phyloP scores from a whole-genome alignment of 2,797 vertebrate species.

The Potorous gilbertii region DNA sequence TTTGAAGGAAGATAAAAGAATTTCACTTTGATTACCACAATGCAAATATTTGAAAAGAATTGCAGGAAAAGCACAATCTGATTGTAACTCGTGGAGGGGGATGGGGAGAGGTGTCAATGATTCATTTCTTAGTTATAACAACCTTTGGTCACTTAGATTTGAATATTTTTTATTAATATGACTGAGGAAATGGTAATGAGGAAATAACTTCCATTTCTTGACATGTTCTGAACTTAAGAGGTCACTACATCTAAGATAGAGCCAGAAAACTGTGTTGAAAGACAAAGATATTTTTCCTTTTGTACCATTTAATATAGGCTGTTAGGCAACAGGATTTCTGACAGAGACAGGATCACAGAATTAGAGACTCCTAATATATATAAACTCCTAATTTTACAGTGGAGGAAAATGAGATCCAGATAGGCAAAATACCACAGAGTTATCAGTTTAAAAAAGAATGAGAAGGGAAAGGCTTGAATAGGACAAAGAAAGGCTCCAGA shows the following conservation, averaged over 20 bases:
- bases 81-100: background rate
- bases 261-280: background rate
- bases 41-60: slow-evolving; percentile 6
- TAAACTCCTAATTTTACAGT: background rate
- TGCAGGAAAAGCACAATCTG: slow-evolving; percentile 30
- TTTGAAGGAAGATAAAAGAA: background rate
- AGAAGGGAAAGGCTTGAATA: background rate
- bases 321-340: background rate
- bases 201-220: slow-evolving; percentile 11
- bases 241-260: background rate
- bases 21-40: slow-evolving; percentile 9
- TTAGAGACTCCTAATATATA: no score
- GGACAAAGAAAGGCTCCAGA: background rate
- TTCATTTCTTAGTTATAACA: background rate
- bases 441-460: background rate
- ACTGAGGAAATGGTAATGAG: background rate
- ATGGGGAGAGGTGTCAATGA: background rate
- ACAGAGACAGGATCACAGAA: background rate
- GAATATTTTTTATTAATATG: slow-evolving; percentile 1
- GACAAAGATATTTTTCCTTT: background rate
- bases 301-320: background rate
- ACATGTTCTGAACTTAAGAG: slow-evolving; percentile 4
- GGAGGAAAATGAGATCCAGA: background rate
- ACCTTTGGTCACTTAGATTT: slow-evolving; percentile 10
- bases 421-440: background rate